Percentiles rank a stretch among this genome's conserved stretches.
Evolutionary conservation across 2,113 vertebrate species (phyloP).

Genomic region (Nanorana parkeri): DNA sequence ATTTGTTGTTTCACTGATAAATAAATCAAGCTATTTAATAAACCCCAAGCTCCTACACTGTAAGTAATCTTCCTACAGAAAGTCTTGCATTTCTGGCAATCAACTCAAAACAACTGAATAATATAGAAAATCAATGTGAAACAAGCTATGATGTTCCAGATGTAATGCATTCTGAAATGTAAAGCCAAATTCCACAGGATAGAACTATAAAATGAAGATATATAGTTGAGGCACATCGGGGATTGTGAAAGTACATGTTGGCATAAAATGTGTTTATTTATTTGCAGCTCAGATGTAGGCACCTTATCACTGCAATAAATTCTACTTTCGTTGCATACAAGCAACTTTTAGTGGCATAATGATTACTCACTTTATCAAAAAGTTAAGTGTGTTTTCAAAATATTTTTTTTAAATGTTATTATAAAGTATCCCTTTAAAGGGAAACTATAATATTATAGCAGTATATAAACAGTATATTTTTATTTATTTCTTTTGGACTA

Average conservation of each 20-base stretch:
- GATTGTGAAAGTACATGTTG: conserved; percentile 33
- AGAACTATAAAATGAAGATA: conserved; percentile 39
- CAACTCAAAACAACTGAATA: neutral
- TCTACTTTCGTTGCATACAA: conserved; percentile 1
- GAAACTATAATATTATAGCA: no score
- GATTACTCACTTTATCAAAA: neutral
- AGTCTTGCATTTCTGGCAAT: no score
- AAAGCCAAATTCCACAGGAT: neutral
- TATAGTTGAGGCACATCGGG: conserved; percentile 11
- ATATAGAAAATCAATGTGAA: conserved; percentile 4
- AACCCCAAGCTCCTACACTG: no score
- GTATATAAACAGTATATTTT: no score
- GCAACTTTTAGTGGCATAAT: conserved; percentile 16
- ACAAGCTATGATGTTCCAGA: neutral
- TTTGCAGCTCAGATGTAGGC: conserved; percentile 29
- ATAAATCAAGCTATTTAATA: no score
- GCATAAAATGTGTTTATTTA: conserved; percentile 43
- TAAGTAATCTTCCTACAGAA: no score
- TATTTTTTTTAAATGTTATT: neutral
- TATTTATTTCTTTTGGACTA: no score
- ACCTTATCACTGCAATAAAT: conserved; percentile 32
- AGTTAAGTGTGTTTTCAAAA: neutral
- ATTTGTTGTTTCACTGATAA: no score
- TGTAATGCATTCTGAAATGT: conserved; percentile 12
- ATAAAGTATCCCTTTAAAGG: no score